Evolutionary conservation across 1,140 invertebrate species (phyloP).

Genomic region (Asbolus verrucosus): DNA sequence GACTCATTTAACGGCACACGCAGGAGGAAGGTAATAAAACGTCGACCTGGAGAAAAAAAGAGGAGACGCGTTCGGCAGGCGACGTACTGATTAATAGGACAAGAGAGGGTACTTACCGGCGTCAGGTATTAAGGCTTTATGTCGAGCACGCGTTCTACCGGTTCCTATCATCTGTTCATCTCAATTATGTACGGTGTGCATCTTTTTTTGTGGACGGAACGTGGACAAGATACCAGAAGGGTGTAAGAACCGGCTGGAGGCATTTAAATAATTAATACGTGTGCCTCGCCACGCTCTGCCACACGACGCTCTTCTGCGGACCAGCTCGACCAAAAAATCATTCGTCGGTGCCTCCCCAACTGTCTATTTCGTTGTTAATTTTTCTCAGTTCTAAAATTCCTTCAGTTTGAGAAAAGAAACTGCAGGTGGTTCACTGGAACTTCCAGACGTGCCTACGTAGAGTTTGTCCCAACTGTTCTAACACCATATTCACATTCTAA

Average conservation of each 20-base stretch:
- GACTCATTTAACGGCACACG: conserved; percentile 29
- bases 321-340: too few species aligned
- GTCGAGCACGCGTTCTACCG: conserved; percentile 51
- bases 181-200: conserved; percentile 41
- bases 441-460: too few species aligned
- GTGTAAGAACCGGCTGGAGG: conserved; percentile 32
- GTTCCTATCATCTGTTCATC: conserved; percentile 52
- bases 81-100: conserved; percentile 45
- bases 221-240: conserved; percentile 45
- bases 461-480: too few species aligned
- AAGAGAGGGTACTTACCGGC: conserved; percentile 47
- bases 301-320: too few species aligned
- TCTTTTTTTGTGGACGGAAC: conserved; percentile 45
- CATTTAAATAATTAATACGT: conserved; percentile 10
- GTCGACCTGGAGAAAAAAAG: conserved; percentile 6
- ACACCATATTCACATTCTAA: too few species aligned
- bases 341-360: too few species aligned
- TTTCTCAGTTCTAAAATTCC: too few species aligned
- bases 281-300: not conserved
- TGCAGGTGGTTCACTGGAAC: too few species aligned
- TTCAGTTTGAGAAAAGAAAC: too few species aligned
- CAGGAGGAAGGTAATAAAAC: conserved; percentile 38
- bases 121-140: conserved; percentile 47
- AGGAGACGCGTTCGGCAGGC: conserved; percentile 8
- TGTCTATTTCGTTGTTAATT: too few species aligned